phyloP scores from a whole-genome alignment of 1,140 invertebrate species.

The Bemisia tabaci region DNA sequence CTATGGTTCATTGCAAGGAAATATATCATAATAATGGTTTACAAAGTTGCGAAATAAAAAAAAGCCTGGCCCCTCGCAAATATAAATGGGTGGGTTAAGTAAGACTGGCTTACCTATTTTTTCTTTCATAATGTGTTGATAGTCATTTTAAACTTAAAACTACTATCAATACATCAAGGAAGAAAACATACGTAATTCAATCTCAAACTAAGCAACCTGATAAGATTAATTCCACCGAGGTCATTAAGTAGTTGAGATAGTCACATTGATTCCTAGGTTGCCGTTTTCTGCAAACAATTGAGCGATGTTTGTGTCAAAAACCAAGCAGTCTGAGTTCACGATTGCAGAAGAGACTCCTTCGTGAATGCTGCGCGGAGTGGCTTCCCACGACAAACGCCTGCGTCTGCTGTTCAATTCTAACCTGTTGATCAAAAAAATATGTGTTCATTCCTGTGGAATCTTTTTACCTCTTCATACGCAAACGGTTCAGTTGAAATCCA shows the following conservation, averaged over 20 bases:
- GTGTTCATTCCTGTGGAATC: not conserved
- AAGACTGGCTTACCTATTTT: no score
- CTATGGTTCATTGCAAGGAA: not conserved
- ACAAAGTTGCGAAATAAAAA: no score
- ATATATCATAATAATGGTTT: not conserved
- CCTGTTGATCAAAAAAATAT: slow-evolving; percentile 34
- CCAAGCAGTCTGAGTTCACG: slow-evolving; percentile 93
- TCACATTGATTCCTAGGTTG: slow-evolving; percentile 98
- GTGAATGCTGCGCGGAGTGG: slow-evolving; percentile 94
- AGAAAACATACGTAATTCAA: no score
- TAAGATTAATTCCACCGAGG: no score
- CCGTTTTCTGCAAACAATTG: slow-evolving; percentile 98
- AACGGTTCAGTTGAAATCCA: no score
- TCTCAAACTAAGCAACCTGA: no score
- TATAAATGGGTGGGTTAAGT: no score
- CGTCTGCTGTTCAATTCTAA: slow-evolving; percentile 92
- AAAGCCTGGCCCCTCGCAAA: no score
- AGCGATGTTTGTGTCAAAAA: slow-evolving; percentile 96
- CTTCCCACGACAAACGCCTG: slow-evolving; percentile 93
- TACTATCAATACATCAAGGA: no score
- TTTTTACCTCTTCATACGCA: not conserved
- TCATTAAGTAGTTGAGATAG: slow-evolving; percentile 57
- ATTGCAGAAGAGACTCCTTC: slow-evolving; percentile 98
- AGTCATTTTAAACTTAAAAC: no score
- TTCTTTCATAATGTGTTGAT: no score